Evolutionary conservation across 1,140 invertebrate species (phyloP).

Genomic region (Hypothenemus hampei): DNA sequence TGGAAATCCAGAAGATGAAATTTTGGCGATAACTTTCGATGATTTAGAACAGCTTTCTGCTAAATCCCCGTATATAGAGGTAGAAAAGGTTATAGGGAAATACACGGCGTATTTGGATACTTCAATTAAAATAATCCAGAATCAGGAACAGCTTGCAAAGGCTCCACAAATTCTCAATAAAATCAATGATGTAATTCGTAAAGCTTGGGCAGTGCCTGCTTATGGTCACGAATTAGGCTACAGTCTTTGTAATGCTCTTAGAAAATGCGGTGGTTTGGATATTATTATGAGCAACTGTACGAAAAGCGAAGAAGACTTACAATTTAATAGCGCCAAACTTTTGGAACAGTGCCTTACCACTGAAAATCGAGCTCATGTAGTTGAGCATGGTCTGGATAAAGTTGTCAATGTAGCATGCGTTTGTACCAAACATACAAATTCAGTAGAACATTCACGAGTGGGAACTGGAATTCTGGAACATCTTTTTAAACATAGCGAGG

Average conservation of each 20-base stretch:
- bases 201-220: slow-evolving; percentile 91
- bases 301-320: slow-evolving; percentile 63
- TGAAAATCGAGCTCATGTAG: slow-evolving; percentile 91
- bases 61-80: slow-evolving; percentile 68
- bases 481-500: slow-evolving; percentile 96
- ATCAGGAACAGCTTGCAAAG: slow-evolving; percentile 52
- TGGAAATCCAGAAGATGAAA: slow-evolving; percentile 56
- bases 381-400: slow-evolving; percentile 89
- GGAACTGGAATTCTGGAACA: slow-evolving; percentile 94
- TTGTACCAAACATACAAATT: slow-evolving; percentile 70
- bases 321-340: slow-evolving; percentile 80
- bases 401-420: slow-evolving; percentile 84
- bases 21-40: slow-evolving; percentile 64
- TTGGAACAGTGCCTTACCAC: slow-evolving; percentile 93
- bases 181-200: slow-evolving; percentile 73
- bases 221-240: slow-evolving; percentile 83
- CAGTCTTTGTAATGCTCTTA: slow-evolving; percentile 83
- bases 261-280: slow-evolving; percentile 82
- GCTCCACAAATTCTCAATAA: slow-evolving; percentile 61
- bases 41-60: slow-evolving; percentile 72
- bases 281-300: slow-evolving; percentile 80
- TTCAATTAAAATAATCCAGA: slow-evolving; percentile 59
- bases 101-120: slow-evolving; percentile 69
- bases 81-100: slow-evolving; percentile 74
- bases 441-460: slow-evolving; percentile 82